Evolutionary conservation across 2,797 vertebrate genomes (phyloP).

Genomic region (Cygnus olor): DNA sequence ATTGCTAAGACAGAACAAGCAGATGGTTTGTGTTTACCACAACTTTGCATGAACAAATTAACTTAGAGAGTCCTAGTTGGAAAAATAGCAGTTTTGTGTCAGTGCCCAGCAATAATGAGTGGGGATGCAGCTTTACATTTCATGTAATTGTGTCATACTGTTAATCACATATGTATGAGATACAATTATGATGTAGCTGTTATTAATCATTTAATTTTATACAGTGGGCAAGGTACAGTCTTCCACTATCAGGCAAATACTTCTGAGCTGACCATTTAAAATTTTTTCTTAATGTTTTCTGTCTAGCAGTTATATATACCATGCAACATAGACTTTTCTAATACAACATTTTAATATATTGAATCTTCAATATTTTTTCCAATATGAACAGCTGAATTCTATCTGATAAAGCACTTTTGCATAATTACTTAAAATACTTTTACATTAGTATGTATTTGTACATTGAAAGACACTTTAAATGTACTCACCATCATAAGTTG

Average conservation of each 20-base stretch:
- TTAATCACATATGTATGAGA: background rate
- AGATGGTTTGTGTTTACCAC: conserved; percentile 26
- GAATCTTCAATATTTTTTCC: background rate
- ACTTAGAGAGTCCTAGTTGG: background rate
- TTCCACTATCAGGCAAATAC: background rate
- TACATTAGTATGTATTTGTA: background rate
- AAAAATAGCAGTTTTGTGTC: background rate
- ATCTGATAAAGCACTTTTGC: background rate
- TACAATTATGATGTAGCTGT: background rate
- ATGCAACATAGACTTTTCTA: background rate
- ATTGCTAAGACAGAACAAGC: background rate
- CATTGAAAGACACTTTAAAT: no score
- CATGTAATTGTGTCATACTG: background rate
- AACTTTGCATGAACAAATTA: background rate
- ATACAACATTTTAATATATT: background rate
- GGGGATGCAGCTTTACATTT: background rate
- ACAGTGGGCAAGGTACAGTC: background rate
- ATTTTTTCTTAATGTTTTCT: background rate
- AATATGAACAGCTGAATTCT: background rate
- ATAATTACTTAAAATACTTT: background rate
- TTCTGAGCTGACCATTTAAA: background rate
- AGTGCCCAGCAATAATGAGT: background rate
- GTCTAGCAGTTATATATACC: background rate
- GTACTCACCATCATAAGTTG: conserved; percentile 85
- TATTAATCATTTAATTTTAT: background rate